Base-by-base conservation (phyloP, 2,888 invertebrate genomes). In the Eucera pruinosa region DNA sequence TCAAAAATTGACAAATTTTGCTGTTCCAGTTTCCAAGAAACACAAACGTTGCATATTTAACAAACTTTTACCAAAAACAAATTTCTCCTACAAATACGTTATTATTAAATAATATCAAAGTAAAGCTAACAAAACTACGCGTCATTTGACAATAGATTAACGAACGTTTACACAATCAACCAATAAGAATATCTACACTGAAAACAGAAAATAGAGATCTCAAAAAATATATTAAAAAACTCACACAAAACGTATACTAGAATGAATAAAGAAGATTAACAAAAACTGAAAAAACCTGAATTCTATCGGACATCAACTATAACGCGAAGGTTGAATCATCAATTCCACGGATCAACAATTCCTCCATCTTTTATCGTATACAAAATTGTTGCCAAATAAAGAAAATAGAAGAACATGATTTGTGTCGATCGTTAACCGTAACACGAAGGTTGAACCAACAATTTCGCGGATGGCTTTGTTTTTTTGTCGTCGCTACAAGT, bases 401-500 rank as follows among this genome's bases (percentile, higher is more conserved):
- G 20, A 3, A 23, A 23, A 36, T 7, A 15, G 15, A 15, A 20
- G 7, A n/a, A 7, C 15, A 45, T 30, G 30, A 48, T n/a, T 43
- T n/a, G 23, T 20, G 45, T 36, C 15, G 13, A 25, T 36, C 4
- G 30, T 69, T 54, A 54, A 64, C 45, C 20, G 30, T 11, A 2
- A 36, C 20, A 4, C 9, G n/a, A 48, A 23, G 20, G 41, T 43
- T 43, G 25, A n/a, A 27, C 9, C 25, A 36, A 45, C 9, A 36
- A 39, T 39, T 25, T 43, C 57, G 18, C 50, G 23, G 13, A n/a
- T 18, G 33, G 48, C 23, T 39, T 64, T 43, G 20, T 39, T 58
- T 72, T 30, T 62, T 62, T 71, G 48, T 41, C 55, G 61, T 6
- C 20, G 47, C 52, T 33, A 54, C 45, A 65, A 41, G 58, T 54